phyloP scores from a whole-genome alignment of 2,797 vertebrate species.

The Australoheros facetus region DNA sequence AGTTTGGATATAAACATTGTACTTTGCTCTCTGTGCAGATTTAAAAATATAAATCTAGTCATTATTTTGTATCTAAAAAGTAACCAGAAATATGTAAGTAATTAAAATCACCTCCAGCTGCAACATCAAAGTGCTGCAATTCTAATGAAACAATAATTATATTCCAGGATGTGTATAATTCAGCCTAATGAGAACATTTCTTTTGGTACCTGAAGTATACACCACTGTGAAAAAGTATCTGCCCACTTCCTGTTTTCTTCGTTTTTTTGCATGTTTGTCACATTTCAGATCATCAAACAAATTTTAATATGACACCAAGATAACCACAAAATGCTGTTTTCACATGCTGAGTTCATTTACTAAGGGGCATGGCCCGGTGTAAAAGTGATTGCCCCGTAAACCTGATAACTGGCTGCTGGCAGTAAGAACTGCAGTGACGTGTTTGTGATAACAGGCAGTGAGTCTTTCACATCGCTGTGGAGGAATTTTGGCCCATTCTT shows the following conservation, averaged over 20 bases:
- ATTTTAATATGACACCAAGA: no score
- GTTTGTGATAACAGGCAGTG: no score
- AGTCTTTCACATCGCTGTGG: no score
- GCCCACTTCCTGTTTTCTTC: neutral
- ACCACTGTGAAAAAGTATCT: neutral
- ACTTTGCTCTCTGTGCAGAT: neutral
- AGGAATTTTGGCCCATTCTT: no score
- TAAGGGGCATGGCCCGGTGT: no score
- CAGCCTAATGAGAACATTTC: neutral
- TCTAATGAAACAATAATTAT: no score
- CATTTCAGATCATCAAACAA: neutral
- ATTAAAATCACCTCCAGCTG: neutral
- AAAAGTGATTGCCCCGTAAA: no score
- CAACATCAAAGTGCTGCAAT: rapidly evolving
- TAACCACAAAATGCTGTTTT: no score
- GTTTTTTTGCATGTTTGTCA: neutral
- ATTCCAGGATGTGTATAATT: neutral
- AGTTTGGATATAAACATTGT: neutral
- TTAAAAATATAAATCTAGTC: neutral
- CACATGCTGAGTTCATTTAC: no score
- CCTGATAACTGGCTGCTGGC: no score
- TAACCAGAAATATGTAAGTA: neutral
- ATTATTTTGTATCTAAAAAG: neutral
- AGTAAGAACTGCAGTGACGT: no score
- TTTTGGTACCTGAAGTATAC: neutral